These are phyloP conservation scores for Geotrypetes seraphini DNA, from an alignment of 2,797 vertebrate species.

Conservation along the genomic window DNA sequence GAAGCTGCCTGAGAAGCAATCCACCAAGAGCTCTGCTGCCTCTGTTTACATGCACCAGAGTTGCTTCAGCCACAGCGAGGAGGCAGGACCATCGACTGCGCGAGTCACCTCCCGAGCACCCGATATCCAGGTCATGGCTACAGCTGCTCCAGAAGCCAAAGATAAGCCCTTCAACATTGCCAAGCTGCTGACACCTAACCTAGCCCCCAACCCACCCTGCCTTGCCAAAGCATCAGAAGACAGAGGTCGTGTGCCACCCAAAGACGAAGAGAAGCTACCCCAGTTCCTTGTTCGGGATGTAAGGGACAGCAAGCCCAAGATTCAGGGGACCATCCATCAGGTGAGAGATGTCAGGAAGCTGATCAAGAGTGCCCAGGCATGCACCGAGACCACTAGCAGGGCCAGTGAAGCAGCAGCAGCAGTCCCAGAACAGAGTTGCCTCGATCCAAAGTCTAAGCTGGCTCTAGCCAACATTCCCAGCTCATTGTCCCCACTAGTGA, in stretches of 20 bases:
- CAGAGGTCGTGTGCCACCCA: slow-evolving; percentile 53
- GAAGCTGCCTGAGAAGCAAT: slow-evolving; percentile 43
- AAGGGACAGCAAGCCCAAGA: slow-evolving; percentile 72
- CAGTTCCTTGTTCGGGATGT: slow-evolving; percentile 84
- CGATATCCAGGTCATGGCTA: slow-evolving; percentile 81
- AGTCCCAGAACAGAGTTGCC: slow-evolving; percentile 43
- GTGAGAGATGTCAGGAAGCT: slow-evolving; percentile 91
- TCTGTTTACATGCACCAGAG: slow-evolving; percentile 20
- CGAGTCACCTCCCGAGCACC: slow-evolving; percentile 51
- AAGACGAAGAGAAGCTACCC: slow-evolving; percentile 72
- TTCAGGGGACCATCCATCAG: slow-evolving; percentile 81
- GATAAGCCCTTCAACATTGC: slow-evolving; percentile 75
- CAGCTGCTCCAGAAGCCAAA: slow-evolving; percentile 69
- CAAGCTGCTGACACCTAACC: slow-evolving; percentile 79
- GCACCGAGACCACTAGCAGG: too few species aligned
- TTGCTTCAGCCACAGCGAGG: slow-evolving; percentile 8
- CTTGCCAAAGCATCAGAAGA: slow-evolving; percentile 53
- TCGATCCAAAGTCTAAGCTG: slow-evolving; percentile 49
- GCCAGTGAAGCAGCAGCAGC: slow-evolving; percentile 65
- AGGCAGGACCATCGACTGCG: slow-evolving; percentile 1
- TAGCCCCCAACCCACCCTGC: too few species aligned
- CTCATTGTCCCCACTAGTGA: slow-evolving; percentile 72
- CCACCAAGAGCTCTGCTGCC: slow-evolving; percentile 37
- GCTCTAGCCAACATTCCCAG: slow-evolving; percentile 33
- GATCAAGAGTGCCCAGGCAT: slow-evolving; percentile 82